A percentile compares a stretch with the other conserved stretches of the same genome.
phyloP scores from a whole-genome alignment of 2,113 vertebrate species.

The Lethenteron camtschaticum region DNA sequence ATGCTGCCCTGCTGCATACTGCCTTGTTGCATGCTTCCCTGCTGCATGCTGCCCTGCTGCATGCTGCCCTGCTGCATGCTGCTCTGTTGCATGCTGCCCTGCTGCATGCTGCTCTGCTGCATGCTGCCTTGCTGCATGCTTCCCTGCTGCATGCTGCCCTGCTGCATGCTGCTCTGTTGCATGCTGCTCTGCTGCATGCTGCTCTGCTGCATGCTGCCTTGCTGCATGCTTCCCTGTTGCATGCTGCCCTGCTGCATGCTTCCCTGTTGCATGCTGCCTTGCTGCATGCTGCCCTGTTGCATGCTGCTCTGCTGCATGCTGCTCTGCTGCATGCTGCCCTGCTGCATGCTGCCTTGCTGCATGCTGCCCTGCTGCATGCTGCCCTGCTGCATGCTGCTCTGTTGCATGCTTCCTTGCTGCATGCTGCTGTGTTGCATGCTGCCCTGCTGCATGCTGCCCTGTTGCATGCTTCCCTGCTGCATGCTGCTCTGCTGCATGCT shows the following conservation, averaged over 20 bases:
- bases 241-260: neutral
- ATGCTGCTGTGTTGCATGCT: neutral
- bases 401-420: neutral
- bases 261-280: neutral
- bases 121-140: too few relatives aligned
- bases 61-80: too few relatives aligned
- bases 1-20: neutral
- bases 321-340: neutral
- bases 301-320: neutral
- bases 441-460: neutral
- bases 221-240: neutral
- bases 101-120: too few relatives aligned
- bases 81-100: too few relatives aligned
- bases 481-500: neutral
- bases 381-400: neutral
- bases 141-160: neutral
- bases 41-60: neutral
- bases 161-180: neutral
- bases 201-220: neutral
- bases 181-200: neutral
- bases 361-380: neutral
- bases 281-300: neutral
- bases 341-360: neutral
- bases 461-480: neutral
- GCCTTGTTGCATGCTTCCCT: neutral